Base-by-base conservation (phyloP, 1,140 invertebrate species). In the Hirudo medicinalis region DNA sequence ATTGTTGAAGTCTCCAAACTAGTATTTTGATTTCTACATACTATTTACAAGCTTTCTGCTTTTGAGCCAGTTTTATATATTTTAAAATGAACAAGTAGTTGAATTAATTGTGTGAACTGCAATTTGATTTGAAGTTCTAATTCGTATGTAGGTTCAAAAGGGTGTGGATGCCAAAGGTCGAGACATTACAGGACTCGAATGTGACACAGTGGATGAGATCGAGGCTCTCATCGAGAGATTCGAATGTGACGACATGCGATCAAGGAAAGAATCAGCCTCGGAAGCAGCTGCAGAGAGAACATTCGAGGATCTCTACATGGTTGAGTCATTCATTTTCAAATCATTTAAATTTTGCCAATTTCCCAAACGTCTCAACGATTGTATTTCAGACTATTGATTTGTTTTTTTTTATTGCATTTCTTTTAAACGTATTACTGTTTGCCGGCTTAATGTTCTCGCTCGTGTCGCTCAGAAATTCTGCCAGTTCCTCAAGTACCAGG, bases 241-340 rank as follows among this genome's bases (percentile, higher is more conserved):
- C 69, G 77, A 79, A 63, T 72, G 73, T 55, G 75, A 76, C 19
- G 74, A 77, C 70, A 72, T 79, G 71, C 76, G 77, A 68, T 71
- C 76, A 54, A 76, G 76, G 36, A 75, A 76, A 68, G 72, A 75
- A n/a, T 74, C 75, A 32, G 76, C 76, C 69, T 67, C 78, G 71
- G 77, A 80, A 49, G 76, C 76, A 36, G 72, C 76, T 66, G 77
- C 78, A 70, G 78, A 80, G 60, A 81, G 82, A 72, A 76, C 69
- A 32, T 81, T 83, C 71, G 80, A 83, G 74, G 80, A 81, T 76
- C 73, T 84, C 27, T 83, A 83, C 75, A 82, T 81, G 74, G 82
- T 83, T 36, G 2, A 49, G 43, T 70, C 25, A 63, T 1, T 63
- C 17, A 60, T 17, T 63, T 32, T 63, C 13, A 5, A 6, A 20